Evolutionary conservation across 1,140 invertebrate genomes (phyloP), one percentile per base, ranked within the genome.

Genomic region (Portunus trituberculatus): DNA sequence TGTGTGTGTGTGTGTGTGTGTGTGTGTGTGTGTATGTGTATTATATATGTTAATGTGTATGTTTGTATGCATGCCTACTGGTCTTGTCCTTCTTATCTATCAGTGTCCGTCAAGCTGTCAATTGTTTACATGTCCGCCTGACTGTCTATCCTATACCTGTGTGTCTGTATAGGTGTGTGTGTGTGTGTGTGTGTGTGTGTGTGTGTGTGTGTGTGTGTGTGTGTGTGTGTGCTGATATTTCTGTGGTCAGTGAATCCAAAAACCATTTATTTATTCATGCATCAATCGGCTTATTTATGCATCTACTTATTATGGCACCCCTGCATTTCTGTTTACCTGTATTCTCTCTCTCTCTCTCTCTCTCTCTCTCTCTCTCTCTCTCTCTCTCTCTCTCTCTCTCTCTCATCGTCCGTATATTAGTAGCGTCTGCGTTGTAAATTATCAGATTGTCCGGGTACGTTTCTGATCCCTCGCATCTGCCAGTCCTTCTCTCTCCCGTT

Each of bases 391-490:
- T 76, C 67, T 76, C 67, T n/a, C 25, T n/a, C 67, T 76, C 67
- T 76, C 67, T 76, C 67, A 20, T 20, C 20, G 12, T 76, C 67
- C 20, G 67, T 76, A 76, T 76, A 76, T 76, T 76, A 76, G 67
- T 76, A 76, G 67, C 67, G 67, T 76, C 67, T 76, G 67, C n/a
- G 67, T 76, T 76, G 67, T n/a, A 76, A 76, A 76, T 76, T 76
- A 76, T 76, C 67, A 76, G 67, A 76, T 76, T 76, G 20, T n/a
- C n/a, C n/a, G 67, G 67, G 67, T 76, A 76, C 67, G 20, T n/a
- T 76, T 76, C 67, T 76, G 67, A 76, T 76, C 67, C 67, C 67
- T 76, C 25, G 67, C 67, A 76, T 76, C 67, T 76, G 67, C 20
- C 67, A n/a, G 20, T 25, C 67, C 25, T n/a, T 76, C 67, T n/a